These are phyloP conservation scores for Ramphastos sulfuratus DNA, from an alignment of 2,113 vertebrate species.

Conservation along the genomic window DNA sequence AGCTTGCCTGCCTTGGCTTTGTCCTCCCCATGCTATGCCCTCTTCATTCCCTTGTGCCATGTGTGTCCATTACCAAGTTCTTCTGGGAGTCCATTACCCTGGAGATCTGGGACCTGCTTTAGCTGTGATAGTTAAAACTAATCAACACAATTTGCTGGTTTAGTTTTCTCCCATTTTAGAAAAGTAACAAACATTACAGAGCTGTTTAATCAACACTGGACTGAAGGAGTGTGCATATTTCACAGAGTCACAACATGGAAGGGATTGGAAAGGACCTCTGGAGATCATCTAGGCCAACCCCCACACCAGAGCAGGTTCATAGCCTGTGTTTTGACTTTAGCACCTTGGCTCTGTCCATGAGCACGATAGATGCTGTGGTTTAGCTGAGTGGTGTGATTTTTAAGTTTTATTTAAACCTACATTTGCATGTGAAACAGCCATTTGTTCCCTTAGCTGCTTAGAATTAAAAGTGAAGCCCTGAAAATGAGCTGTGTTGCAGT, in stretches of 20 bases:
- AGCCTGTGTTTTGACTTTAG: neutral
- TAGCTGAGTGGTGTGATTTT: neutral
- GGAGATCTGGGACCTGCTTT: neutral
- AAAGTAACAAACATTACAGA: neutral
- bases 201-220: neutral
- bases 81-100: no score
- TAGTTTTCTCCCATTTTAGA: neutral
- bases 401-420: no score
- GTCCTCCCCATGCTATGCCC: neutral
- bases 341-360: neutral
- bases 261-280: no score
- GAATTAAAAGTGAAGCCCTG: no score
- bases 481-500: no score
- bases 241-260: no score
- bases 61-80: neutral
- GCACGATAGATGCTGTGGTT: neutral
- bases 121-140: neutral
- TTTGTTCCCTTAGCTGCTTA: no score
- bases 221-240: neutral
- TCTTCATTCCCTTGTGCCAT: neutral
- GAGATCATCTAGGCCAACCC: no score
- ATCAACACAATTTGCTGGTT: neutral
- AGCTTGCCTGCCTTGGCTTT: neutral
- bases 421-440: no score
- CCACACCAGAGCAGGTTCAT: no score